Conservation (phyloP, 1,140 invertebrate genomes). For the Triops cancriformis region DNA sequence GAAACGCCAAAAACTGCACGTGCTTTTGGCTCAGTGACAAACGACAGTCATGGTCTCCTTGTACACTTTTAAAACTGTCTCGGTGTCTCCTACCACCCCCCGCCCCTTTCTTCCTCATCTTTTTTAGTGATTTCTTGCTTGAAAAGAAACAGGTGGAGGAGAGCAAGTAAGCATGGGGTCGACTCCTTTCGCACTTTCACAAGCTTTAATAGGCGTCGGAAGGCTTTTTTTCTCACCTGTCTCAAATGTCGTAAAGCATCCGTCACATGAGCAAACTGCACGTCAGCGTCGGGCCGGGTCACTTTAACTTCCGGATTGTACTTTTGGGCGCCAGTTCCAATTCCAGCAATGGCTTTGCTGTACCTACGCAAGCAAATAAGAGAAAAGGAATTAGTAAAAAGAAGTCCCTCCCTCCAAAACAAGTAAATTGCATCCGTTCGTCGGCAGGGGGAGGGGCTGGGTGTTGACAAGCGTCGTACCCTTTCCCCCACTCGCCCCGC, state of each 20-base stretch:
- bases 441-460: too few species aligned
- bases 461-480: too few species aligned
- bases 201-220: neutral
- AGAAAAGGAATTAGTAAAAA: neutral
- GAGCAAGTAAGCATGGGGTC: neutral
- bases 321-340: conserved; percentile 50
- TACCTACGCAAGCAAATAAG: conserved; percentile 45
- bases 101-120: neutral
- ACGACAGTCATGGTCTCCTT: conserved; percentile 1
- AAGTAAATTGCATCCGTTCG: too few species aligned
- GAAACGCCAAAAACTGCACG: neutral
- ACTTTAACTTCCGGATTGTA: conserved; percentile 58
- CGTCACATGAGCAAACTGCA: conserved; percentile 49
- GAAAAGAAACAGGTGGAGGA: neutral
- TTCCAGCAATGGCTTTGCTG: conserved; percentile 52
- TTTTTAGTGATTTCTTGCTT: neutral
- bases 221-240: conserved; percentile 42
- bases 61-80: neutral
- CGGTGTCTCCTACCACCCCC: neutral
- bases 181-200: neutral
- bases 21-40: neutral
- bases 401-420: too few species aligned
- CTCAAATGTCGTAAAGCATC: conserved; percentile 56
- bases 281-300: conserved; percentile 42
- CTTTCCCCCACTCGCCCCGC: too few species aligned